Conservation (phyloP, 1,140 invertebrate species). For the Polyergus mexicanus region DNA sequence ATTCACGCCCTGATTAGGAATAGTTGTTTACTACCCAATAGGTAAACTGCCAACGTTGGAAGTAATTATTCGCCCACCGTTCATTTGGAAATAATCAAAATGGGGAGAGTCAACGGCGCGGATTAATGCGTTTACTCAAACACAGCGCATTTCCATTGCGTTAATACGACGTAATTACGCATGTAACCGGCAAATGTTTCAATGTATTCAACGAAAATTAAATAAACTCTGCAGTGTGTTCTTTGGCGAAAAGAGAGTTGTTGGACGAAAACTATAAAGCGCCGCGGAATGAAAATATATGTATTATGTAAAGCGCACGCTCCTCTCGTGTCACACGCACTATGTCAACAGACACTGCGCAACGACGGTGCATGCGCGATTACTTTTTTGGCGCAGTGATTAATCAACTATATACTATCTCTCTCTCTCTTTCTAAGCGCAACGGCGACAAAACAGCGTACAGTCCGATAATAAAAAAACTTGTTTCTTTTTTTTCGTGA, state of each 20-base stretch:
- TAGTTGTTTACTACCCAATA: conserved; percentile 47
- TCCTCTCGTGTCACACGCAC: neutral
- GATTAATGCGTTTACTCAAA: conserved; percentile 61
- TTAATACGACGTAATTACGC: conserved; percentile 52
- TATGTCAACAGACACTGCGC: neutral
- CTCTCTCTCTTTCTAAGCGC: neutral
- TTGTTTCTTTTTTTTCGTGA: conserved; percentile 8
- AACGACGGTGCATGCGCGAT: neutral
- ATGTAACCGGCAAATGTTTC: conserved; percentile 39
- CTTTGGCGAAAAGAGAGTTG: conserved; percentile 19
- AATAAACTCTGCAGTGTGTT: conserved; percentile 40
- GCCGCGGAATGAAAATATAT: conserved; percentile 44
- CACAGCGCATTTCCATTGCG: conserved; percentile 32
- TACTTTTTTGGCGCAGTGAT: conserved; percentile 46
- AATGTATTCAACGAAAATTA: conserved; percentile 7
- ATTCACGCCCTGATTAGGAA: conserved; percentile 53
- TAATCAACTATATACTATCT: conserved; percentile 31
- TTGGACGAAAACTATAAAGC: conserved; percentile 16
- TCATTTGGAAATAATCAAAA: conserved; percentile 65
- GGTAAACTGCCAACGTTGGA: conserved; percentile 61
- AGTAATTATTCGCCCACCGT: conserved; percentile 61
- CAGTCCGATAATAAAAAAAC: conserved; percentile 31
- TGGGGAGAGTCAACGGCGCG: conserved; percentile 39
- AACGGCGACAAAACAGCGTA: conserved; percentile 33
- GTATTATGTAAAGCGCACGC: conserved; percentile 50